Conservation (phyloP, 2,113 vertebrate species). For the Lynx canadensis region DNA sequence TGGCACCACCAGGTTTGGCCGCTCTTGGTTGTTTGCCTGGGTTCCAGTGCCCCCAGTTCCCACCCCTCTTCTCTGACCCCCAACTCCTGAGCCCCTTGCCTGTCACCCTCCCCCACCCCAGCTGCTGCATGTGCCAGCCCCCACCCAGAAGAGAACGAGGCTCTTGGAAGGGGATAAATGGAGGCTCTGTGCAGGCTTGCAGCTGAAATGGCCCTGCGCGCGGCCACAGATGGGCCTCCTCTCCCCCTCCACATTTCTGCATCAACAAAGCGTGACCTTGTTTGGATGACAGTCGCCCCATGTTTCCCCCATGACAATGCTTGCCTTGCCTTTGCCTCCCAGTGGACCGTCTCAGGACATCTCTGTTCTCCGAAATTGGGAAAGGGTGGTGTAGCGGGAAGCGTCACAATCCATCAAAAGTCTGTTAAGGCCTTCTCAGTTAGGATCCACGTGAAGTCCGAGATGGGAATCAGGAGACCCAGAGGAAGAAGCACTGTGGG, state of each 20-base stretch:
- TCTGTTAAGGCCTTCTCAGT: slow-evolving; percentile 43
- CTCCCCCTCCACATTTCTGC: slow-evolving; percentile 85
- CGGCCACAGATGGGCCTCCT: slow-evolving; percentile 88
- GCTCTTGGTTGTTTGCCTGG: slow-evolving; percentile 71
- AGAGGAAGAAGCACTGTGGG: not conserved
- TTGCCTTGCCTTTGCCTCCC: slow-evolving; percentile 76
- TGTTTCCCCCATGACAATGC: slow-evolving; percentile 77
- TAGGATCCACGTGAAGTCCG: not conserved
- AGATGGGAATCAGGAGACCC: not conserved
- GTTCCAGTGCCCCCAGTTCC: slow-evolving; percentile 56
- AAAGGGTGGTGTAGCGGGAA: slow-evolving; percentile 34
- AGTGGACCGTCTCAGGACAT: slow-evolving; percentile 61
- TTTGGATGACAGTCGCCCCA: slow-evolving; percentile 84
- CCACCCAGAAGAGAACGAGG: slow-evolving; percentile 83
- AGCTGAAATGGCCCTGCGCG: slow-evolving; percentile 86
- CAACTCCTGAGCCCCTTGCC: slow-evolving; percentile 59
- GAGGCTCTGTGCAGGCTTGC: slow-evolving; percentile 85
- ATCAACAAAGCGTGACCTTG: slow-evolving; percentile 89
- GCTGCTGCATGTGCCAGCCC: slow-evolving; percentile 85
- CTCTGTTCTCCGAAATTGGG: slow-evolving; percentile 62
- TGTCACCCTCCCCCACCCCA: slow-evolving; percentile 82
- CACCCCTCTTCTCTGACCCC: slow-evolving; percentile 78
- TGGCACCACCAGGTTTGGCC: slow-evolving; percentile 78
- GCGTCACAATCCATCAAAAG: not conserved
- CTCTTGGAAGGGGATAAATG: slow-evolving; percentile 89